Evolutionary conservation across 1,140 invertebrate species (phyloP), one percentile per base, ranked within the genome.

Genomic region (Matsumurasca onukii): DNA sequence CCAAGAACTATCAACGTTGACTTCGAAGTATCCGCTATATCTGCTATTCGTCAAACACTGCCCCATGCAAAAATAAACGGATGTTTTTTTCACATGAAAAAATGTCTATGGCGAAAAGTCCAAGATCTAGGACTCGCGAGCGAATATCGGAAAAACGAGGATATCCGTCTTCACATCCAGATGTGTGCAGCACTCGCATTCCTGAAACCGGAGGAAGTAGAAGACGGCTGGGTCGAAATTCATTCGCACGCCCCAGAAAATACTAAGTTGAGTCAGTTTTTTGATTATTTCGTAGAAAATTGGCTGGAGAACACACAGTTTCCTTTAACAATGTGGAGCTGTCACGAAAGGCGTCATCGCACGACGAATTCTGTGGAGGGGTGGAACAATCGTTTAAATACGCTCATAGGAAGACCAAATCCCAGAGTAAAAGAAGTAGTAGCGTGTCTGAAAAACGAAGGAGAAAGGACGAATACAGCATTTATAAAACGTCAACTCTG

Each of bases 151-250:
- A 3, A 65, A 55, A 59, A 67, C 51, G 62, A 39, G 31, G 69
- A 27, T 29, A 24, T 69, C 24, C 20, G 27, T 17, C 22, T 67
- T 13, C 22, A 3, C 25, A 70, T 67, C 34, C 17, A 30, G 39
- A 67, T 67, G 64, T 67, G 69, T 67, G 51, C 69, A n/a, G 69
- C 65, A 31, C 31, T 67, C 5, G 65, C 64, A 39, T 67, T 67
- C 30, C 20, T 70, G n/a, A 55, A 30, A 59, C 45, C 31, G 20
- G 64, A 67, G 49, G 64, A 70, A 31, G 57, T 70, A 15, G 27
- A 52, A 22, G 51, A 67, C 12, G 63, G 65, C 20, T 69, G n/a
- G n/a, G 29, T 27, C 3, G 24, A 61, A 27, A 27, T 27, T 31
- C 3, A 12, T 27, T 29, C 2, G n/a, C 25, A 27, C 13, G 12